Base-by-base conservation (phyloP, 2,113 vertebrate species). In the Petrocephalus zakoni region DNA sequence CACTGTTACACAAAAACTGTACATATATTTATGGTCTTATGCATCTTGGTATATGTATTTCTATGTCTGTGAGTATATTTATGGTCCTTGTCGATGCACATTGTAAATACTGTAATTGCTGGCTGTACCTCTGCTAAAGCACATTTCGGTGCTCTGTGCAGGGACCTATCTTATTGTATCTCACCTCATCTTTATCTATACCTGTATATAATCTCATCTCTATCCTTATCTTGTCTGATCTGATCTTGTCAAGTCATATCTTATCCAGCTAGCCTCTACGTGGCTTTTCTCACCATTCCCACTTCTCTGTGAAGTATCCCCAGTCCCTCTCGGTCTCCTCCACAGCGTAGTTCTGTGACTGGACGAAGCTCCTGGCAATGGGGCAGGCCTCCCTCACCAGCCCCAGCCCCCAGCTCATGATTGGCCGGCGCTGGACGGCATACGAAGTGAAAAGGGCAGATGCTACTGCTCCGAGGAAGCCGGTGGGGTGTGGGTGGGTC, bases 401-500 rank as follows among this genome's bases (percentile, higher is more conserved):
- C 34, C 95, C 95, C 8, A 93, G 49, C 5, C 96, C 96, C 96
- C 96, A 97, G 1, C 90, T 94, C 0, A 91, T 93, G 88, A 96
- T 90, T 21, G 96, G 95, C 86, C 94, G 91, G 25, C 92, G 94
- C 92, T 96, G 96, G 46, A 94, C 91, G 1, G 96, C 95, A 2
- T 96, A 96, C 0, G 96, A 85, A 0, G 95, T 93, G 61, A 97
- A 97, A 29, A 96, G 94, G 0, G 96, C 96, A 0, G 96, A 93
- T 0, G 96, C 95, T 3, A 97, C 92, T 0, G 94, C 94, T 1
- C 96, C 96, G 2, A 97, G 94, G 88, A 96, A 96, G 86, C 96
- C 96, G 0, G 96, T 97, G 47, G 96, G 96, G 92, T 97, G 96
- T 90, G 96, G 95, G 51, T 97, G 96, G 46, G 96, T 97, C 96